Base-by-base conservation (phyloP, 2,888 invertebrate species). In the Chaetoderma sp. region DNA sequence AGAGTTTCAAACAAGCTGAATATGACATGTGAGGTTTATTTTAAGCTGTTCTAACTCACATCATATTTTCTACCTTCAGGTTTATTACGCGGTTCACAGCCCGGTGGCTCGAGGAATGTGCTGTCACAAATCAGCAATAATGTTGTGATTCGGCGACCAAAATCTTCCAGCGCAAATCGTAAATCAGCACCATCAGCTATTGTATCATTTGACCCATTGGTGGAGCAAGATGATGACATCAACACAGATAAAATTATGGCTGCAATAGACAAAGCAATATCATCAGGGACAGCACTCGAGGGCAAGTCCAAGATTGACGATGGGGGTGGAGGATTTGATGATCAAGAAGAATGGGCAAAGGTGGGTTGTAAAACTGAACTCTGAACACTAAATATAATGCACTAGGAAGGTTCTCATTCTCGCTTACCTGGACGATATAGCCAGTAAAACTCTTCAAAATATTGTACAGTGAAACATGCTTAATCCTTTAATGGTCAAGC, bases 331-430 rank as follows among this genome's bases (percentile, higher is more conserved):
- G 56, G 60, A 18, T 65, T 74, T 60, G 76, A 96, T 88, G 95
- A 96, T 84, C 92, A 94, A 88, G 95, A 95, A 88, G 96, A 97
- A 88, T 96, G 97, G 94, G 94, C 94, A 27, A 94, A 96, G 80
- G 83, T 84, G 67, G 47, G 63, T n/a, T 39, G 36, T 28, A 21
- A 16, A n/a, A n/a, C n/a, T n/a, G n/a, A n/a, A n/a, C n/a, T n/a
- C n/a, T n/a, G n/a, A n/a, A n/a, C 13, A n/a, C n/a, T n/a, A n/a
- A n/a, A n/a, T n/a, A n/a, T n/a, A n/a, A n/a, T n/a, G n/a, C n/a
- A n/a, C n/a, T n/a, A n/a, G n/a, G n/a, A n/a, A 21, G 45, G 45
- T 45, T 21, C 23, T 4, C 6, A 21, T 45, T 4, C 6, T 45
- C 16, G 16, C 45, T 45, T 45, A 18, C 6, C 45, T 45, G 45